Percentiles rank a stretch among this genome's conserved stretches.
Conservation (phyloP, 2,113 vertebrate genomes). For the Scomber scombrus region DNA sequence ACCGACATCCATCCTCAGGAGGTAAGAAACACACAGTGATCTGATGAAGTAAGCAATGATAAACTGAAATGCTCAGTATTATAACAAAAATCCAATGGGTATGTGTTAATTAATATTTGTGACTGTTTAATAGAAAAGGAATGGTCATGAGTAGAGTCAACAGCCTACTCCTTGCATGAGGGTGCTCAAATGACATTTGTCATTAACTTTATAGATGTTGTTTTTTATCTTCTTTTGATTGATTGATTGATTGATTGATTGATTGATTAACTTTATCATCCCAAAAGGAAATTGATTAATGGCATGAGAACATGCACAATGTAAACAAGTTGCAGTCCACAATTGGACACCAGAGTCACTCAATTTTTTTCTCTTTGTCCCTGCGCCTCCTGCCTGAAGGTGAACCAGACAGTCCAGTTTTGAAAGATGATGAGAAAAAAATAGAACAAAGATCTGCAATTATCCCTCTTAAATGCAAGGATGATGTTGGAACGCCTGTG, state of each 20-base stretch:
- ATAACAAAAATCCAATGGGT: background rate
- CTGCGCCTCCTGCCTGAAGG: conserved; percentile 59
- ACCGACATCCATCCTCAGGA: conserved; percentile 61
- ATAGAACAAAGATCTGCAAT: conserved; percentile 72
- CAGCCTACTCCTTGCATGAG: background rate
- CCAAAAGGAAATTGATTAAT: no score
- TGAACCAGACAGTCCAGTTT: conserved; percentile 80
- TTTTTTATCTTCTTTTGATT: no score
- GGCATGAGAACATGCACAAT: no score
- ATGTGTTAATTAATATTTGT: background rate
- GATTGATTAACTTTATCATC: no score
- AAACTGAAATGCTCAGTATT: background rate
- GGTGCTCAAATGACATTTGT: background rate
- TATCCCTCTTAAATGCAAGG: conserved; percentile 70
- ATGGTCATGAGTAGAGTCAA: background rate
- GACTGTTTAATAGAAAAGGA: background rate
- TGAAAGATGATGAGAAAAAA: conserved; percentile 56
- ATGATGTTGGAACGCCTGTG: conserved; percentile 72
- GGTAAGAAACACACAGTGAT: conserved; percentile 63
- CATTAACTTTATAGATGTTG: no score
- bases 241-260: no score
- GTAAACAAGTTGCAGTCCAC: no score
- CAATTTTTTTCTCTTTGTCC: background rate
- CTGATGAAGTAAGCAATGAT: background rate
- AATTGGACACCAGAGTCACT: background rate